Conservation (phyloP, 2,888 invertebrate species). For the Drosophila parthenogenetica region DNA sequence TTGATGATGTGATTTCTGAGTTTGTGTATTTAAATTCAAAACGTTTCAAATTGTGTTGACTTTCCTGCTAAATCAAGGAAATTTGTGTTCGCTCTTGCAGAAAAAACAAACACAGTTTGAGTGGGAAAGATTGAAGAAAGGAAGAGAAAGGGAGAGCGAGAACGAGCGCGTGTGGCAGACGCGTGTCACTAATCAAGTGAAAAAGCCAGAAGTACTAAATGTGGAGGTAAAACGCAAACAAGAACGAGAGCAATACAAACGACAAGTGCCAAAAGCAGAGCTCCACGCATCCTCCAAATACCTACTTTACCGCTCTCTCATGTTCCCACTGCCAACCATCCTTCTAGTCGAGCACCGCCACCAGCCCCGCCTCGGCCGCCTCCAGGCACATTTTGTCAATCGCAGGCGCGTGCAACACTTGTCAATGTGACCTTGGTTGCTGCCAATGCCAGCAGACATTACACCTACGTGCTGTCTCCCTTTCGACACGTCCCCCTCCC, state of each 20-base stretch:
- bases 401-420: constrained; percentile 79
- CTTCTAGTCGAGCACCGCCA: background rate
- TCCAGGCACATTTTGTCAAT: constrained; percentile 37
- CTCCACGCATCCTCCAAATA: constrained; percentile 23
- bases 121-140: background rate
- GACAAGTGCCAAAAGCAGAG: constrained; percentile 49
- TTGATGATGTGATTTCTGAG: background rate
- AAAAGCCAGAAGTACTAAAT: constrained; percentile 19
- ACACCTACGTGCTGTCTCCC: constrained; percentile 3
- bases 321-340: background rate
- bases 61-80: background rate
- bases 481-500: background rate
- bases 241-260: constrained; percentile 37
- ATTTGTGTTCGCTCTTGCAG: background rate
- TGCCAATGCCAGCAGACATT: constrained; percentile 64
- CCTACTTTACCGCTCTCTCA: too few relatives aligned
- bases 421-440: constrained; percentile 76
- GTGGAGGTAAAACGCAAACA: constrained; percentile 43
- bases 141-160: constrained; percentile 2
- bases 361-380: background rate
- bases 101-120: constrained; percentile 22
- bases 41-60: background rate
- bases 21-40: background rate
- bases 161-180: constrained; percentile 42
- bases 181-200: constrained; percentile 75